Percentiles rank a stretch among this genome's conserved stretches.
Conservation (phyloP, 2,113 vertebrate genomes). For the Acanthochromis polyacanthus region DNA sequence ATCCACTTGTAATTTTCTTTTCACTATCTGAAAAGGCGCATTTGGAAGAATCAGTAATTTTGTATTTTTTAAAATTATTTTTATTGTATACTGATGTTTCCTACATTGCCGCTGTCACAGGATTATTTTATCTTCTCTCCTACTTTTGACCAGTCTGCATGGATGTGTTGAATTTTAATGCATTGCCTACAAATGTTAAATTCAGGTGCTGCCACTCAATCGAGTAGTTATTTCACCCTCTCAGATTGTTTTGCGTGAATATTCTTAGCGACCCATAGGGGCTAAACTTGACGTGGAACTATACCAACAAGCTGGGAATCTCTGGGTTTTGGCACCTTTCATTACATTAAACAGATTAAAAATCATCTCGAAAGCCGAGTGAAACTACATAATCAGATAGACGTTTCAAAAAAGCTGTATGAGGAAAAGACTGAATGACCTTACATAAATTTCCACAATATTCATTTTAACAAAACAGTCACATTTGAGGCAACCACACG, state of each 20-base stretch:
- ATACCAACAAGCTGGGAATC: neutral
- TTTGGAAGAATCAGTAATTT: no score
- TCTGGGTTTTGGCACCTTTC: neutral
- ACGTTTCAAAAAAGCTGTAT: no score
- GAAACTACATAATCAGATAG: neutral
- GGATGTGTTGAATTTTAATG: neutral
- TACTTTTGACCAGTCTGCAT: no score
- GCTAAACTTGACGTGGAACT: no score
- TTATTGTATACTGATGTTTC: no score
- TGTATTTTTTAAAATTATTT: neutral
- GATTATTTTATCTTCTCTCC: no score
- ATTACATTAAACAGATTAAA: conserved; percentile 11
- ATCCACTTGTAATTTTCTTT: no score
- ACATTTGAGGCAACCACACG: conserved; percentile 36
- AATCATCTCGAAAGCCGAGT: neutral
- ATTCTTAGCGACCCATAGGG: neutral
- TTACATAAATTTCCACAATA: neutral
- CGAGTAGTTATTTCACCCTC: neutral
- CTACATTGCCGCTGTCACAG: no score
- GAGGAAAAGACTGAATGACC: neutral
- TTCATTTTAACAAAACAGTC: conserved; percentile 45
- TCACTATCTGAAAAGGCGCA: no score
- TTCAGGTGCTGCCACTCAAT: neutral
- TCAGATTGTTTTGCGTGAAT: neutral
- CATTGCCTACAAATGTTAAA: neutral